Conservation (phyloP, 2,113 vertebrate species). For the Syngnathus typhle region DNA sequence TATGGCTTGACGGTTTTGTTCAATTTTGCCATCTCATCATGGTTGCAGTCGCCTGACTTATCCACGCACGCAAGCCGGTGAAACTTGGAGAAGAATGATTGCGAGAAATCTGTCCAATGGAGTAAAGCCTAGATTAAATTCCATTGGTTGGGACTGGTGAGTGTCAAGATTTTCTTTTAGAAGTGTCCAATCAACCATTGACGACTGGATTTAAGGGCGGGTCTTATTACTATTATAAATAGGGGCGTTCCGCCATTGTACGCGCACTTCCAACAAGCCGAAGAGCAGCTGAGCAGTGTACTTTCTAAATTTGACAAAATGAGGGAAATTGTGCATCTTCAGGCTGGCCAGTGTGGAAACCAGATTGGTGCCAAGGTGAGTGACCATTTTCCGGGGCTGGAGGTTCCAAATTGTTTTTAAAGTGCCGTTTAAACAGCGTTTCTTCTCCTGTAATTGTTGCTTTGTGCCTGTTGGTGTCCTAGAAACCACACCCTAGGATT, state of each 20-base stretch:
- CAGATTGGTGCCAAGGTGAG: constrained; percentile 91
- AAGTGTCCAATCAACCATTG: constrained; percentile 41
- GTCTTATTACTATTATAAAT: constrained; percentile 23
- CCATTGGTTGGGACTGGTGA: neutral
- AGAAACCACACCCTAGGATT: constrained; percentile 54
- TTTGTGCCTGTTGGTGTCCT: constrained; percentile 33
- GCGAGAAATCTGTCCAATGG: constrained; percentile 42
- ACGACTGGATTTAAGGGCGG: constrained; percentile 25
- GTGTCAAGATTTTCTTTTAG: neutral
- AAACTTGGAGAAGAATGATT: neutral
- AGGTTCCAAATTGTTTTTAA: neutral
- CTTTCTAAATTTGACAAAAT: constrained; percentile 16
- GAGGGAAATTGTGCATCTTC: constrained; percentile 87
- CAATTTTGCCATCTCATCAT: constrained; percentile 9
- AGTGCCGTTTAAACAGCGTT: neutral
- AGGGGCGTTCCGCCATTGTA: rapidly evolving
- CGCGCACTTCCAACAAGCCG: constrained; percentile 20
- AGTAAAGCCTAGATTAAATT: neutral
- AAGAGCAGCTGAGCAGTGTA: neutral
- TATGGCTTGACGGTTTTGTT: neutral
- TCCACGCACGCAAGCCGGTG: neutral
- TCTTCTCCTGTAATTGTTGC: constrained; percentile 4
- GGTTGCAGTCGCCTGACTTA: constrained; percentile 6
- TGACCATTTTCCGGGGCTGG: neutral
- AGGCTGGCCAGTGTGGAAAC: constrained; percentile 93